Percentiles rank a stretch among this genome's conserved stretches.
These are phyloP conservation scores for Gavialis gangeticus DNA, from an alignment of 2,113 vertebrate genomes.

Conservation along the genomic window DNA sequence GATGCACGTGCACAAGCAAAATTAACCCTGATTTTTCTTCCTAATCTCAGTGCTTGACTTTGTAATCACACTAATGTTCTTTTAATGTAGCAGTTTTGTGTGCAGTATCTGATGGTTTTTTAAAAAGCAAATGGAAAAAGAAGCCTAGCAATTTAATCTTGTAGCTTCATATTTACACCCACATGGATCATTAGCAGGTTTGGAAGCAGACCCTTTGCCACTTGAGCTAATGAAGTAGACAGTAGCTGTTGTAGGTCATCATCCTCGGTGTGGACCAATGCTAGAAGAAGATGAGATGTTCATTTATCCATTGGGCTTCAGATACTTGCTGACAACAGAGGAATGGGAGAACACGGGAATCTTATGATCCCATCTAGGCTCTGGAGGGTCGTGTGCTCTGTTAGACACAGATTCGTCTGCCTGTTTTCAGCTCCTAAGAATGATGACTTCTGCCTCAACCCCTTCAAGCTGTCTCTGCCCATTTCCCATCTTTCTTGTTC, in stretches of 20 bases:
- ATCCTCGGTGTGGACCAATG: background rate
- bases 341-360: background rate
- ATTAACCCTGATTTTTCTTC: background rate
- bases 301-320: background rate
- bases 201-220: constrained; percentile 6
- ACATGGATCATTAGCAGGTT: background rate
- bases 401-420: background rate
- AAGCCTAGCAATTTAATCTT: background rate
- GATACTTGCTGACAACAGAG: background rate
- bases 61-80: background rate
- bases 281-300: background rate
- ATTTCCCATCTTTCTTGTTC: background rate
- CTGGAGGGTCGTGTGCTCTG: rapidly evolving
- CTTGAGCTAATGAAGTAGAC: background rate
- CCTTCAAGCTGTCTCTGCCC: background rate
- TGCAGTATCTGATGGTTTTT: background rate
- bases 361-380: background rate
- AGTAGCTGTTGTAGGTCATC: background rate
- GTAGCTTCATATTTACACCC: background rate
- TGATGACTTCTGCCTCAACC: background rate
- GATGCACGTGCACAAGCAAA: background rate
- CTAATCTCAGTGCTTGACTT: background rate
- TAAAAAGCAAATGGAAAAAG: background rate
- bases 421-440: background rate
- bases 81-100: background rate